Conservation (phyloP, 2,797 vertebrate genomes). For the Megaceryle alcyon region DNA sequence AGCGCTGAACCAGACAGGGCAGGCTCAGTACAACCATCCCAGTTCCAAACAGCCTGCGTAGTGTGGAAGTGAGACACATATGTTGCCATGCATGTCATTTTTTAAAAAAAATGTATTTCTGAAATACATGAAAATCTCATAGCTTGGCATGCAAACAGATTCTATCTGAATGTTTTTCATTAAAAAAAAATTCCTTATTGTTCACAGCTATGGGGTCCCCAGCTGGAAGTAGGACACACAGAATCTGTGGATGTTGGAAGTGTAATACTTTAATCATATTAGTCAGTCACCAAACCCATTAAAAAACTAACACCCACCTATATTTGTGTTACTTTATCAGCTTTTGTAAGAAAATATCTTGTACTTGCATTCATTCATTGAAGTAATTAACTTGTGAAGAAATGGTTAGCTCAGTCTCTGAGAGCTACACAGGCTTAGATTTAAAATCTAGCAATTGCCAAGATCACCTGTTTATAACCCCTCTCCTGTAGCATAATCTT, state of each 20-base stretch:
- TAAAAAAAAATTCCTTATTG: not conserved
- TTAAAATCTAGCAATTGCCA: not conserved
- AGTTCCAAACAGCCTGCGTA: not conserved
- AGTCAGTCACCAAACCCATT: not conserved
- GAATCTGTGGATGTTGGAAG: not conserved
- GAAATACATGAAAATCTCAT: not conserved
- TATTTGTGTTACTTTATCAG: not conserved
- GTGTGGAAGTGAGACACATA: not conserved
- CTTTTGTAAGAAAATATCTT: not conserved
- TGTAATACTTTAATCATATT: not conserved
- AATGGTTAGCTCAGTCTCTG: not conserved
- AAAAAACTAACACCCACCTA: not conserved
- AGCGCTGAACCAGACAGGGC: not conserved
- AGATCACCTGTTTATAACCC: constrained; percentile 17
- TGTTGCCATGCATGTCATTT: not conserved
- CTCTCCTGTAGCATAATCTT: constrained; percentile 11
- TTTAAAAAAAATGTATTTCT: not conserved
- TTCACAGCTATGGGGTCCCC: fast-evolving
- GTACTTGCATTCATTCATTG: not conserved
- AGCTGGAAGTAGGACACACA: not conserved
- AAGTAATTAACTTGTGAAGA: not conserved
- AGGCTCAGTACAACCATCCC: not conserved
- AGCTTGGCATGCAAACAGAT: not conserved
- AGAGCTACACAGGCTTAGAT: not conserved
- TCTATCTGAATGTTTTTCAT: not conserved